These are phyloP conservation scores for Arrhamphus sclerolepis DNA, from an alignment of 2,797 vertebrate genomes.

Conservation along the genomic window DNA sequence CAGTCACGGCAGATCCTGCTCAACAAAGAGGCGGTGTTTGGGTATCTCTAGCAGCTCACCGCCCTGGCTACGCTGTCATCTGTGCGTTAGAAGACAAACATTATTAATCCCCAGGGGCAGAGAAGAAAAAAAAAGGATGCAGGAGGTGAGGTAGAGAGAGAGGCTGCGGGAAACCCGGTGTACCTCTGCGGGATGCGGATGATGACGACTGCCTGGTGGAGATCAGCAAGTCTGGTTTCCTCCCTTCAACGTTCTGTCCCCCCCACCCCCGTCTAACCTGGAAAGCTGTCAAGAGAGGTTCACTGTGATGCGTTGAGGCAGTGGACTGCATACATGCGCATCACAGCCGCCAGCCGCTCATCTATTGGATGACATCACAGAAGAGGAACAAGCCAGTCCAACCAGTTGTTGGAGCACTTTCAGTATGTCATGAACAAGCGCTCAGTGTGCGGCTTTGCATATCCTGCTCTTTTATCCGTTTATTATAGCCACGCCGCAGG, in stretches of 20 bases:
- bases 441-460: constrained; percentile 58
- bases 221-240: constrained; percentile 81
- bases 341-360: constrained; percentile 70
- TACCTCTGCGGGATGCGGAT: constrained; percentile 80
- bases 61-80: constrained; percentile 68
- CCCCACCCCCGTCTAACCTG: constrained; percentile 70
- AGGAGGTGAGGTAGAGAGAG: constrained; percentile 49
- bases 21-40: constrained; percentile 57
- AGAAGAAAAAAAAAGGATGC: constrained; percentile 42
- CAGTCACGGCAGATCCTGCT: constrained; percentile 60
- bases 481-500: constrained; percentile 37
- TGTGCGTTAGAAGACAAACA: constrained; percentile 58
- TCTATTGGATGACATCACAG: constrained; percentile 87
- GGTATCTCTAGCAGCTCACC: constrained; percentile 46
- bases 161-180: constrained; percentile 47
- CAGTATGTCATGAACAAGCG: constrained; percentile 49
- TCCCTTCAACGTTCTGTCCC: constrained; percentile 57
- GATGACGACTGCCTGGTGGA: constrained; percentile 83
- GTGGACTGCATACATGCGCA: constrained; percentile 76
- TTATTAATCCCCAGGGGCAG: constrained; percentile 29
- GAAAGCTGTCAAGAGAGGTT: constrained; percentile 85
- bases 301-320: constrained; percentile 79
- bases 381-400: constrained; percentile 70
- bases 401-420: constrained; percentile 61
- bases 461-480: constrained; percentile 48